Conservation (phyloP, 37 sponge, comb jelly and placozoan genomes). For the Spongilla lacustris region DNA sequence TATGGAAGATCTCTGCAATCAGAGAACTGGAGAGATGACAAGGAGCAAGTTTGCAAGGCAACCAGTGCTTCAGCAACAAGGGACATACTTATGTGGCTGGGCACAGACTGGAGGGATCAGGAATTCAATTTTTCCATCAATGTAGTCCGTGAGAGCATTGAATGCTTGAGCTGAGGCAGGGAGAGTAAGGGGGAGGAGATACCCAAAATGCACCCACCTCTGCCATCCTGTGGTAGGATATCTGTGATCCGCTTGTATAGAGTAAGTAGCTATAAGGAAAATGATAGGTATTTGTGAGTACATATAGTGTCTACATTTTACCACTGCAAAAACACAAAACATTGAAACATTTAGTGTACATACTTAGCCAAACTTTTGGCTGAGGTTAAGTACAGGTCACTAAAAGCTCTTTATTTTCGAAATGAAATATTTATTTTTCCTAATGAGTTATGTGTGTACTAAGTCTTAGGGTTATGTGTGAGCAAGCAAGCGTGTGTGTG, state of each 20-base stretch:
- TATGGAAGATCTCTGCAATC: slow-evolving; percentile 67
- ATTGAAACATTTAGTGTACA: too few species aligned
- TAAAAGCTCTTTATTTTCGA: too few species aligned
- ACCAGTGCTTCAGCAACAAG: background rate
- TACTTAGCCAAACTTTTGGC: too few species aligned
- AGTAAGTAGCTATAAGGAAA: slow-evolving; percentile 37
- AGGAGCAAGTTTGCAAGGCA: too few species aligned
- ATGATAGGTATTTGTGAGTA: background rate
- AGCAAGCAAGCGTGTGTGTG: background rate
- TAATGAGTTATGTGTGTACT: too few species aligned
- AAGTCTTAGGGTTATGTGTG: background rate
- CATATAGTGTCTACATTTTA: too few species aligned
- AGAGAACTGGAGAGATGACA: slow-evolving; percentile 58
- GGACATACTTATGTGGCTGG: slow-evolving; percentile 41
- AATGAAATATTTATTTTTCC: too few species aligned
- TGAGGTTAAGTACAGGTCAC: too few species aligned
- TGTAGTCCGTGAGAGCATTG: slow-evolving; percentile 32
- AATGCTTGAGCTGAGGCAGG: slow-evolving; percentile 12
- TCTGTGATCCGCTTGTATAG: slow-evolving; percentile 60
- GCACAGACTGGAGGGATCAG: slow-evolving; percentile 7
- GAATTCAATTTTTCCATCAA: slow-evolving; percentile 28
- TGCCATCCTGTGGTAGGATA: slow-evolving; percentile 46
- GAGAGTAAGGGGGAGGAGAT: background rate
- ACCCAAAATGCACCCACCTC: background rate
- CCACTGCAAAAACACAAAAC: too few species aligned